Base-by-base conservation (phyloP, 1,140 invertebrate genomes). In the Diplogasteroides magnus region DNA sequence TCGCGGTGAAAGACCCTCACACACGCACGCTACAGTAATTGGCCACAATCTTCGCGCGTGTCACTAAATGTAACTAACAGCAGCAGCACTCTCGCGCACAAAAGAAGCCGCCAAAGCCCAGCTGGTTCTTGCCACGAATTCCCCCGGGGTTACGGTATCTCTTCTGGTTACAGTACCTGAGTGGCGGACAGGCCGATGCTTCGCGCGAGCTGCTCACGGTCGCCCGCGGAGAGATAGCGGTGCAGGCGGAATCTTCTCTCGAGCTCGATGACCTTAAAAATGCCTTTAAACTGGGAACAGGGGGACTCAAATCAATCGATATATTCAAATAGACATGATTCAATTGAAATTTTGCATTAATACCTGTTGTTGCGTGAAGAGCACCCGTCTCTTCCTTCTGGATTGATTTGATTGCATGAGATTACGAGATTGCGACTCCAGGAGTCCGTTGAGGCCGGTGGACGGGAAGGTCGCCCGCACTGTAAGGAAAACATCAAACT, bases 201-300 rank as follows among this genome's bases (percentile, higher is more conserved):
- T 31, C 63, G 64, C 2, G 69, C 69, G 0, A 71, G 69, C 14
- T 15, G 2, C 58, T 71, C 69, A 13, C 69, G 29, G 60, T 71
- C 69, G 14, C 26, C 25, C 2, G 69, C 62, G 27, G 25, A 58
- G 28, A 71, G 27, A 61, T 71, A 71, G 29, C 31, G 32, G 48
- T 48, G 32, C 15, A 0, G 1, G 19, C 26, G 0, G 31, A 71
- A 71, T 2, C 56, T 56, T 27, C 29, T 48, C 37, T 71, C 69
- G 55, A 71, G 64, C 27, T 59, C 57, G n/a, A 58, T 32, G 0
- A 71, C 62, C 63, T 71, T 32, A n/a, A 31, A 61, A 13, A 31
- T 37, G 23, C 37, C 28, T n/a, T n/a, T n/a, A n/a, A n/a, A n/a
- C 28, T 19, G 32, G 11, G 27, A 31, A 19, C 15, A 31, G 14